Evolutionary conservation across 1,140 invertebrate genomes (phyloP).

Genomic region (Drosophila saltans): DNA sequence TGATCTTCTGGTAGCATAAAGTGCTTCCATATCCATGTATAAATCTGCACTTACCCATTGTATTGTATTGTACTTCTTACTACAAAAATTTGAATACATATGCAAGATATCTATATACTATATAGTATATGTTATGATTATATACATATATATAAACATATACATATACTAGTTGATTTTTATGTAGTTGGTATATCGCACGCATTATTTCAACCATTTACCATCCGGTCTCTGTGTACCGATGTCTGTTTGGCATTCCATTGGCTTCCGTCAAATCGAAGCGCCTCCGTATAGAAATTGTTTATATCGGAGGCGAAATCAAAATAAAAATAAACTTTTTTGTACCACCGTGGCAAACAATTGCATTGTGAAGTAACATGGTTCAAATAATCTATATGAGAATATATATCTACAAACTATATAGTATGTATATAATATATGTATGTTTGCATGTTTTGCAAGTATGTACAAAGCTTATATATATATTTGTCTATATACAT

Average conservation of each 20-base stretch:
- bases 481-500: not conserved
- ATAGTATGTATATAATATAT: slow-evolving; percentile 5
- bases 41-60: slow-evolving; percentile 45
- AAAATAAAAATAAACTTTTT: slow-evolving; percentile 72
- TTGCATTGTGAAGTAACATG: slow-evolving; percentile 58
- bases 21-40: slow-evolving; percentile 59
- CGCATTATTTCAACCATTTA: slow-evolving; percentile 55
- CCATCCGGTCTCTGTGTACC: slow-evolving; percentile 62
- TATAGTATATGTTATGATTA: not conserved
- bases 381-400: slow-evolving; percentile 1
- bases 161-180: slow-evolving; percentile 36
- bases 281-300: slow-evolving; percentile 51
- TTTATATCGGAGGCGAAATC: slow-evolving; percentile 65
- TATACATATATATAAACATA: not conserved
- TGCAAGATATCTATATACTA: not conserved
- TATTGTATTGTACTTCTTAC: slow-evolving; percentile 1
- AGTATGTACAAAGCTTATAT: slow-evolving; percentile 12
- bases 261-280: slow-evolving; percentile 65
- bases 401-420: slow-evolving; percentile 16
- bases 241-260: slow-evolving; percentile 49
- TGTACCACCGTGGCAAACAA: slow-evolving; percentile 55
- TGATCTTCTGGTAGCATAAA: slow-evolving; percentile 62
- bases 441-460: slow-evolving; percentile 5
- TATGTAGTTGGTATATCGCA: slow-evolving; percentile 54
- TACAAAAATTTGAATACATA: not conserved